These are phyloP conservation scores for Gonatopus flavifemur DNA, from an alignment of 1,140 invertebrate genomes.

Conservation along the genomic window DNA sequence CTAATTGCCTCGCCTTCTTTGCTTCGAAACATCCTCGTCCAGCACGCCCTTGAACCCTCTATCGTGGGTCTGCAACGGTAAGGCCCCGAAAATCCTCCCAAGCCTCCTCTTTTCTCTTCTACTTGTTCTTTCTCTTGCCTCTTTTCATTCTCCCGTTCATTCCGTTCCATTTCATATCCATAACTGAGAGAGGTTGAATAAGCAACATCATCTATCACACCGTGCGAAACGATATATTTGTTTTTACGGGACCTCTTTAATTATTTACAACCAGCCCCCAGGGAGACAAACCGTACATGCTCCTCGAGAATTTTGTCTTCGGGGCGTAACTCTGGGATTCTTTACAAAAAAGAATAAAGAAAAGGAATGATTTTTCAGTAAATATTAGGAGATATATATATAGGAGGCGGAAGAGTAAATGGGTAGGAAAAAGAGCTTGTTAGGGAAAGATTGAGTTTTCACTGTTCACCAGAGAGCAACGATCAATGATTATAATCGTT, in stretches of 20 bases:
- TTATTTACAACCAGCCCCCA: slow-evolving; percentile 46
- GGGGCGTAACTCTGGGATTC: background rate
- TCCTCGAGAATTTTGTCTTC: slow-evolving; percentile 1
- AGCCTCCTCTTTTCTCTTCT: slow-evolving; percentile 17
- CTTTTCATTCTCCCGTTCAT: slow-evolving; percentile 23
- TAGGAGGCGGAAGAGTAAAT: too few species aligned
- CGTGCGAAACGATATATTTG: slow-evolving; percentile 57
- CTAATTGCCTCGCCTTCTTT: slow-evolving; percentile 55
- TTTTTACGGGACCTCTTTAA: slow-evolving; percentile 52
- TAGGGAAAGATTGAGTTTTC: slow-evolving; percentile 12
- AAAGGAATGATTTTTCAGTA: too few species aligned
- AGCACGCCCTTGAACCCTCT: slow-evolving; percentile 51
- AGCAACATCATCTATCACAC: slow-evolving; percentile 58
- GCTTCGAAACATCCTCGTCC: slow-evolving; percentile 33
- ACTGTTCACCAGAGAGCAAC: background rate
- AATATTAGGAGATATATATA: too few species aligned
- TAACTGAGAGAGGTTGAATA: slow-evolving; percentile 39
- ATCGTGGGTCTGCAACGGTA: slow-evolving; percentile 27
- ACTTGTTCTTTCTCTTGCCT: slow-evolving; percentile 20
- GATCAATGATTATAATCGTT: too few species aligned
- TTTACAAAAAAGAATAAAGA: slow-evolving; percentile 11
- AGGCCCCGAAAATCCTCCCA: slow-evolving; percentile 39
- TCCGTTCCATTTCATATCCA: slow-evolving; percentile 18
- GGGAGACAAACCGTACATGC: slow-evolving; percentile 16
- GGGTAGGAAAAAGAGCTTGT: too few species aligned